Evolutionary conservation across 2,113 vertebrate genomes (phyloP), one percentile per base, ranked within the genome.

Genomic region (Siniperca knerii): DNA sequence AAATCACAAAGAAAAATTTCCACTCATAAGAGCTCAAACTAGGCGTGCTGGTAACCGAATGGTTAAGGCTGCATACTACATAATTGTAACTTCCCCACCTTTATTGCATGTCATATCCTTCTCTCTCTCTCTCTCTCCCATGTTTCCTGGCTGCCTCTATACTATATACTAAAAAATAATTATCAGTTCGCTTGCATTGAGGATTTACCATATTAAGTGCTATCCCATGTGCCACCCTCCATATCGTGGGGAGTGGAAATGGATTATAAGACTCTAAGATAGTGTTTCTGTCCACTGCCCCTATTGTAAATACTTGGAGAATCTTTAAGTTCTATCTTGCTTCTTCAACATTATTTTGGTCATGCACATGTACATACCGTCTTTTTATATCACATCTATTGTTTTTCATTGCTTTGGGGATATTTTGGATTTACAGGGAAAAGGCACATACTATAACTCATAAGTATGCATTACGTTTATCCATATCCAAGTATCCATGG

Each of bases 191-290:
- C 29, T 1, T 29, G 40, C 61, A 37, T 65, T 20, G 9, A n/a
- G 7, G 9, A 58, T 58, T 40, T 35, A 25, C 6, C 48, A 44
- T 18, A 64, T 33, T 16, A 35, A 46, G 50, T 10, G 3, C n/a
- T 2, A 33, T 33, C 23, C 57, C 16, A 52, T 76, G 25, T 1
- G 4, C 29, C 25, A 57, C 35, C 52, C 40, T 65, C 71, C 29
- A 73, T 67, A 61, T 44, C 46, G 33, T 33, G 18, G 8, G n/a
- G 52, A 67, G 35, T 44, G 54, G 18, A 79, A 42, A 74, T 55
- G 7, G 11, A 57, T 58, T 21, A 21, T 79, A 79, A 79, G 66
- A 82, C 37, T 21, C 44, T 21, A 58, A 1, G 4, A 48, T 58
- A 66, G 42, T 20, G 8, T 54, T 16, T 66, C 50, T 68, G 64